Base-by-base conservation (phyloP, 2,797 vertebrate genomes). In the Falco biarmicus region DNA sequence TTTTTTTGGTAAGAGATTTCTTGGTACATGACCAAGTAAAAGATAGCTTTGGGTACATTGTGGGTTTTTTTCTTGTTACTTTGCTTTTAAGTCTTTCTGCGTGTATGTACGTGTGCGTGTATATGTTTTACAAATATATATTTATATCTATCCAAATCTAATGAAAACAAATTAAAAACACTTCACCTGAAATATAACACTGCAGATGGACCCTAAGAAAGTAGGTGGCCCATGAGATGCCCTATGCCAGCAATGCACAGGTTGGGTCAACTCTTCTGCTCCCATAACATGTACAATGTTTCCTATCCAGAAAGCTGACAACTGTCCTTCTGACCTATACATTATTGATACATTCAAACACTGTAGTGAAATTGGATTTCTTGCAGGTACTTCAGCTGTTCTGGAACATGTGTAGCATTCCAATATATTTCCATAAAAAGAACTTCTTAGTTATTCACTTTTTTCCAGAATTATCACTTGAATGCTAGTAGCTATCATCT, bases 261-360 rank as follows among this genome's bases (percentile, higher is more conserved):
- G 5, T 26, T 28, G 41, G 13, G 29, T 68, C 63, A 56, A 29
- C 15, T 68, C 31, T 59, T 50, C 37, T 71, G 21, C 29, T 66
- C 26, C 82, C 6, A 1, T 21, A 29, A 70, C n/a, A 12, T 0
- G 0, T 14, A 5, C 51, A 17, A 0, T 16, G 34, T 59, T 91
- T 90, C 34, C 43, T 77, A 7, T 22, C 9, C 43, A 69, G 76
- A 70, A 92, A 71, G 32, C 29, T 59, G 61, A 53, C 7, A 37
- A 14, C 19, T 56, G 20, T 54, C 41, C 78, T 92, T 43, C 87
- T 54, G 60, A 66, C 68, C 45, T 56, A 5, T 11, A 11, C 6
- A 4, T 29, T 73, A 50, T n/a, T 60, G 45, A 60, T 47, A n/a
- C 4, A 10, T 68, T 74, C 45, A 48, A 39, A 45, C 43, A 6